phyloP scores from a whole-genome alignment of 2,888 invertebrate species.

The Antheraea yamamai region DNA sequence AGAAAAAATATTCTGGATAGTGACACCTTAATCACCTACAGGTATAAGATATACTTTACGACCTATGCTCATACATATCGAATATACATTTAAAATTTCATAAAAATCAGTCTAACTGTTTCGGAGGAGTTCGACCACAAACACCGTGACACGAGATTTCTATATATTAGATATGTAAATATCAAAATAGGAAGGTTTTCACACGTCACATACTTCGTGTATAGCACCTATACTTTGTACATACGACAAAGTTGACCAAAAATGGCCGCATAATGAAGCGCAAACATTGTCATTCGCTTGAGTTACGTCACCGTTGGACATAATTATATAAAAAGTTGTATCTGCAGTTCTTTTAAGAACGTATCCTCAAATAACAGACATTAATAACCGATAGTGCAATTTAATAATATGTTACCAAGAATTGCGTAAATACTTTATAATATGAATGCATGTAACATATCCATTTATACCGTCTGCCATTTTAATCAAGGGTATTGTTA shows the following conservation, averaged over 20 bases:
- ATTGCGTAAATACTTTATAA: conserved; percentile 18
- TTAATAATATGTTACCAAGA: background rate
- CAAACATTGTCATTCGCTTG: background rate
- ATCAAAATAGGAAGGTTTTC: background rate
- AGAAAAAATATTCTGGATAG: too few relatives aligned
- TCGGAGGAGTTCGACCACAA: too few relatives aligned
- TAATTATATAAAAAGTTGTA: background rate
- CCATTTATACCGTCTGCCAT: conserved; percentile 17
- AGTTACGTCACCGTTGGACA: background rate
- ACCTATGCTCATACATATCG: too few relatives aligned
- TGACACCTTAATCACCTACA: too few relatives aligned
- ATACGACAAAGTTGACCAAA: conserved; percentile 3
- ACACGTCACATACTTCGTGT: background rate
- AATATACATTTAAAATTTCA: too few relatives aligned
- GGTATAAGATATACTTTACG: too few relatives aligned
- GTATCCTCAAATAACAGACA: conserved; percentile 4
- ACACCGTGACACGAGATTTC: too few relatives aligned
- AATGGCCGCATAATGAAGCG: background rate
- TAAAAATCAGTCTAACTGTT: too few relatives aligned
- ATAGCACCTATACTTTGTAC: background rate
- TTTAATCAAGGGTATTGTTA: conserved; percentile 9
- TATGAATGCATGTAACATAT: conserved; percentile 4
- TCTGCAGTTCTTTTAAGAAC: background rate
- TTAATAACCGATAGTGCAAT: conserved; percentile 15
- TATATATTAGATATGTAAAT: background rate